Percentiles rank a stretch among this genome's conserved stretches.
Conservation (phyloP, 1,140 invertebrate species). For the Drosophila yakuba region DNA sequence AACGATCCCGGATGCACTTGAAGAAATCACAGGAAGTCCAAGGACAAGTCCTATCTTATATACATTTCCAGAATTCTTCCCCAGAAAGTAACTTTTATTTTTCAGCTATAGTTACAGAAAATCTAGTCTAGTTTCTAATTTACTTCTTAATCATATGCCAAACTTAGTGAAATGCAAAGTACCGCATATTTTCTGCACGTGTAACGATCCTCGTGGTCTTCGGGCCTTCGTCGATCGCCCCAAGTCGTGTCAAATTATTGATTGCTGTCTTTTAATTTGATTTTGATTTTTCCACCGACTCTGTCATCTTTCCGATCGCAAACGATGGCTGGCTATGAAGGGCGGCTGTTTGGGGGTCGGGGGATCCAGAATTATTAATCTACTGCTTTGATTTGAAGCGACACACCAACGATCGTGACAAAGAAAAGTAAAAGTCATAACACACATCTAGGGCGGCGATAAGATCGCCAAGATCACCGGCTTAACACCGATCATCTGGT, state of each 20-base stretch:
- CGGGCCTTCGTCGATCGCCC: constrained; percentile 34
- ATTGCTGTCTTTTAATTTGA: constrained; percentile 80
- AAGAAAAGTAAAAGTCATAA: constrained; percentile 83
- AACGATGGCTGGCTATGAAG: constrained; percentile 20
- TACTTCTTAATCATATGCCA: neutral
- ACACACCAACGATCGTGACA: constrained; percentile 57
- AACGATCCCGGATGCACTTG: constrained; percentile 19
- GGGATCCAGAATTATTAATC: constrained; percentile 45
- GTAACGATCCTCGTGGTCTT: constrained; percentile 31
- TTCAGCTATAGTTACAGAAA: neutral
- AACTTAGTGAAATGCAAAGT: neutral
- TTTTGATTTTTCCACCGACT: constrained; percentile 64
- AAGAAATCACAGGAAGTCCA: neutral
- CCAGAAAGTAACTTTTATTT: too few relatives aligned
- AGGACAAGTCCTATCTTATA: too few relatives aligned
- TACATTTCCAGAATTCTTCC: too few relatives aligned
- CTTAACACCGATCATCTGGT: constrained; percentile 58
- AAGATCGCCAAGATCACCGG: constrained; percentile 52
- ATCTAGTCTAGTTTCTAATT: neutral
- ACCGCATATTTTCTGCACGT: constrained; percentile 1
- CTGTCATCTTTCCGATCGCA: constrained; percentile 67
- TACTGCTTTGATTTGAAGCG: constrained; percentile 75
- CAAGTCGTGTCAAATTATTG: constrained; percentile 74
- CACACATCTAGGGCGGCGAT: constrained; percentile 56
- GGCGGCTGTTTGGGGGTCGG: neutral